These are phyloP conservation scores for Mico argentatus DNA, from an alignment of 2,797 vertebrate species.

Conservation along the genomic window DNA sequence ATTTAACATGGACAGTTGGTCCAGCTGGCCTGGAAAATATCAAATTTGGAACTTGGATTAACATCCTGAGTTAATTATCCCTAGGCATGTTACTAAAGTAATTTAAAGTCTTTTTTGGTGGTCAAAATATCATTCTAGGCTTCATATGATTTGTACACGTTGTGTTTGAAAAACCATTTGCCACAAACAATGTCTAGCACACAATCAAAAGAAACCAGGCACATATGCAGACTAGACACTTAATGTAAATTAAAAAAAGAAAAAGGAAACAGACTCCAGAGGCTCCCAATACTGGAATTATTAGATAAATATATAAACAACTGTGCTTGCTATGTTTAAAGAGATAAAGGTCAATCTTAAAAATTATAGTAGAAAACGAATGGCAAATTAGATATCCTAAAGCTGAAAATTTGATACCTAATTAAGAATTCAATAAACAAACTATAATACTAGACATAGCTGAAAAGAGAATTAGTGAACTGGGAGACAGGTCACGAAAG, in stretches of 20 bases:
- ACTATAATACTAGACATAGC: not conserved
- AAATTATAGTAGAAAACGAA: not conserved
- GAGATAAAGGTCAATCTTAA: constrained; percentile 21
- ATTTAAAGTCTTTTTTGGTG: not conserved
- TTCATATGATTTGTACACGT: not conserved
- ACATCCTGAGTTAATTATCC: not conserved
- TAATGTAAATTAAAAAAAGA: not conserved
- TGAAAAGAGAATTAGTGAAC: not conserved
- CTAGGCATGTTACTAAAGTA: not conserved
- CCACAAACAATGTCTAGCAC: not conserved
- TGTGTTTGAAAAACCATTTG: constrained; percentile 28
- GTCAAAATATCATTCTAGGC: not conserved
- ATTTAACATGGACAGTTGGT: not conserved
- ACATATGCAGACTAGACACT: not conserved
- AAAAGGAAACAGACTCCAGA: not conserved
- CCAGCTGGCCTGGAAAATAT: not conserved
- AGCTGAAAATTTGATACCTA: constrained; percentile 7
- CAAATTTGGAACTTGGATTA: not conserved
- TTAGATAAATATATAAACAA: not conserved
- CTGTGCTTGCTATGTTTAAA: not conserved
- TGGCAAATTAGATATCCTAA: not conserved
- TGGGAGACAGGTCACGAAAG: not conserved
- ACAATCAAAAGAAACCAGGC: not conserved
- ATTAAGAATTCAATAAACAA: constrained; percentile 23
- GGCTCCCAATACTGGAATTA: not conserved